Conservation (phyloP, 2,888 invertebrate species). For the Pseudococcus jackbeardsleyi region DNA sequence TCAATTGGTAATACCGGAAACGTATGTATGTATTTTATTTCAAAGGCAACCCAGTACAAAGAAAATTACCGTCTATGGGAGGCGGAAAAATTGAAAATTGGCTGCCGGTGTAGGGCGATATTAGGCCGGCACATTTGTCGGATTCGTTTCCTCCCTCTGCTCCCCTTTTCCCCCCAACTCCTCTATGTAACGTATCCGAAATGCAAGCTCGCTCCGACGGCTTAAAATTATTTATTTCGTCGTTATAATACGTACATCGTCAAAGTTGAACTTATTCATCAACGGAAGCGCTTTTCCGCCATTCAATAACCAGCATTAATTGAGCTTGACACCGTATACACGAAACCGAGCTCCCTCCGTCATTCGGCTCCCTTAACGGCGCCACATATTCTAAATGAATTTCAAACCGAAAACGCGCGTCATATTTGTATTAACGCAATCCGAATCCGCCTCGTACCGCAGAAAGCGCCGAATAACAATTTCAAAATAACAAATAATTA, state of each 20-base stretch:
- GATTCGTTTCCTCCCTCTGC: not conserved
- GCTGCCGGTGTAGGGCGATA: not conserved
- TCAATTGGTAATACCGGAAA: conserved; percentile 24
- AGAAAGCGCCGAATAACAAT: conserved; percentile 34
- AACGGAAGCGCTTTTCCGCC: conserved; percentile 47
- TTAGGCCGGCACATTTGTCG: conserved; percentile 1
- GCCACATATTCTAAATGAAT: conserved; percentile 36
- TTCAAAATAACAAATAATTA: conserved; percentile 56
- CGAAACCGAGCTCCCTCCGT: not conserved
- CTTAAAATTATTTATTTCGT: conserved; percentile 47
- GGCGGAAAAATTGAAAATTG: not conserved
- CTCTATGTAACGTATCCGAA: conserved; percentile 6
- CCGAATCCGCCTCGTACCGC: not conserved
- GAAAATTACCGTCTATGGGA: not conserved
- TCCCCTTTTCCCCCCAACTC: not conserved
- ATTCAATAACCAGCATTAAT: conserved; percentile 55
- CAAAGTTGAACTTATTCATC: conserved; percentile 56
- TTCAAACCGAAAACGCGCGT: conserved; percentile 42
- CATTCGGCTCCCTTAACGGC: not conserved
- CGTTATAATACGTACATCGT: conserved; percentile 27
- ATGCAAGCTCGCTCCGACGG: not conserved
- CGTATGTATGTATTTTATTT: conserved; percentile 34
- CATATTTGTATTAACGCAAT: conserved; percentile 37
- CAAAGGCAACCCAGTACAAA: conserved; percentile 18
- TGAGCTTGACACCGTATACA: conserved; percentile 33